These are phyloP conservation scores for Lytechinus pictus DNA, from an alignment of 35 echinoderm and acorn worm genomes.

Conservation along the genomic window DNA sequence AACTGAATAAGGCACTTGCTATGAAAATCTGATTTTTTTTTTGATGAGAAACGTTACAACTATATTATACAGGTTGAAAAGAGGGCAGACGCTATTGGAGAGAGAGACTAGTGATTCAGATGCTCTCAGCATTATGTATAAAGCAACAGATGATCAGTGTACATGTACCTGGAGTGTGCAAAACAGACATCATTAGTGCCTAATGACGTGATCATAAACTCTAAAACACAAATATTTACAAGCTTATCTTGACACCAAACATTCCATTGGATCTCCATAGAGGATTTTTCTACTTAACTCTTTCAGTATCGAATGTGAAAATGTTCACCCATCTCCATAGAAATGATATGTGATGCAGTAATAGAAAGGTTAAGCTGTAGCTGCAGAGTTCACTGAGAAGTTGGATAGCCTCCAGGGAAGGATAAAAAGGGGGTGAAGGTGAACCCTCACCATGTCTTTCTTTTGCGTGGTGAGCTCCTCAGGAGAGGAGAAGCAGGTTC, in stretches of 20 bases:
- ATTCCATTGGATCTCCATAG: background rate
- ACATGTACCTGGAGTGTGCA: background rate
- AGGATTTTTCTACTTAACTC: background rate
- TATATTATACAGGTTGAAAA: background rate
- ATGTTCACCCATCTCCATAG: background rate
- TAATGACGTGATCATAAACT: background rate
- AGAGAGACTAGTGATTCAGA: background rate
- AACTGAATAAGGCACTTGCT: background rate
- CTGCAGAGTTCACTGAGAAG: slow-evolving; percentile 13
- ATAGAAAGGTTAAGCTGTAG: background rate
- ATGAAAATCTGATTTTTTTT: no score
- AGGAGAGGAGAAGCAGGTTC: slow-evolving; percentile 8
- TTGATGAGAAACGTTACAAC: background rate
- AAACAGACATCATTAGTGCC: slow-evolving; percentile 7
- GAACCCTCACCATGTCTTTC: background rate
- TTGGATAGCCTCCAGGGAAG: background rate
- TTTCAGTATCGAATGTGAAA: background rate
- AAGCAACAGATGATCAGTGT: background rate
- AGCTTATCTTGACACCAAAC: background rate
- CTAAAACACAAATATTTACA: background rate
- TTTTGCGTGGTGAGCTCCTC: slow-evolving; percentile 21
- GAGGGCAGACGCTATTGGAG: background rate
- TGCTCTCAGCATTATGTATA: background rate
- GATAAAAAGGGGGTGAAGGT: slow-evolving; percentile 32
- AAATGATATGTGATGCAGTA: background rate